A percentile compares a stretch with the other conserved stretches of the same genome.
phyloP scores from a whole-genome alignment of 2,888 invertebrate genomes.

The Papilio elwesi region DNA sequence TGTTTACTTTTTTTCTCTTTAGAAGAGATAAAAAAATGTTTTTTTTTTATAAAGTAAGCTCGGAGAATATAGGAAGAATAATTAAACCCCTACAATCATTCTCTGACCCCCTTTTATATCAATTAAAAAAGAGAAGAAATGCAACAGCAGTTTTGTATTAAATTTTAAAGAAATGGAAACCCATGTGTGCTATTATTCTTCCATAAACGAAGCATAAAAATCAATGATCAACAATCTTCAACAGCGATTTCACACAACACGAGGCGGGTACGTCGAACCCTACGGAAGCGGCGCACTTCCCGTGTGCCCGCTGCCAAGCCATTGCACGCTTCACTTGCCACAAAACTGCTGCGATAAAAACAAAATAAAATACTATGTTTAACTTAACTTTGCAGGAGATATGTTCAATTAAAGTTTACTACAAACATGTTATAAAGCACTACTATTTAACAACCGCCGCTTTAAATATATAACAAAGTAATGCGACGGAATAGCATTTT shows the following conservation, averaged over 20 bases:
- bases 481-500: no score
- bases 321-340: constrained; percentile 13
- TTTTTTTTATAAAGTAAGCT: neutral
- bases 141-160: no score
- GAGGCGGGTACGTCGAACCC: constrained; percentile 3
- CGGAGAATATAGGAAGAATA: no score
- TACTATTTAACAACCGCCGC: no score
- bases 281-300: constrained; percentile 27
- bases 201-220: constrained; percentile 18
- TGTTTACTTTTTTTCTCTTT: neutral
- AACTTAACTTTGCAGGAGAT: neutral
- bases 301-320: constrained; percentile 24
- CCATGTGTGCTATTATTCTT: constrained; percentile 3
- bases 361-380: neutral
- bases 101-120: no score
- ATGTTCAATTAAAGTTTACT: neutral
- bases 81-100: no score
- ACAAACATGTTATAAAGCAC: no score
- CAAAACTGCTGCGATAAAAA: constrained; percentile 19
- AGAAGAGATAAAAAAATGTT: neutral
- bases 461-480: no score
- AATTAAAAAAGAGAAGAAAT: no score
- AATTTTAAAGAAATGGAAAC: neutral
- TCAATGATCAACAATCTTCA: constrained; percentile 25
- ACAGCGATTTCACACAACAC: constrained; percentile 21